Evolutionary conservation across 2,888 invertebrate genomes (phyloP).

Genomic region (Galerucella nymphaeae): DNA sequence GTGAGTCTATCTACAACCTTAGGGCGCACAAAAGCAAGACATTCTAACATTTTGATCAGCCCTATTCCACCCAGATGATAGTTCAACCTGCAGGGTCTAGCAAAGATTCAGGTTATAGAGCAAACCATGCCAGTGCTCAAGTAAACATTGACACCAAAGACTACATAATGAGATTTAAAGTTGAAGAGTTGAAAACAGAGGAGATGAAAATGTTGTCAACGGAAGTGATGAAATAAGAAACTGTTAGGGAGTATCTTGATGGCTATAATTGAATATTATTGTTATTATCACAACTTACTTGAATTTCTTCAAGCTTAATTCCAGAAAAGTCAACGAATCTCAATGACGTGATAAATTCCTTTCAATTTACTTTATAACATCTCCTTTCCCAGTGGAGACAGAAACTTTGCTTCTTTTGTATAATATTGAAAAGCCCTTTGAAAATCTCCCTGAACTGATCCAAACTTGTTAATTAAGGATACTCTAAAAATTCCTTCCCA

Average conservation of each 20-base stretch:
- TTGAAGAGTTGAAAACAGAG: no score
- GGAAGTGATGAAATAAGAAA: background rate
- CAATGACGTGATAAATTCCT: conserved; percentile 52
- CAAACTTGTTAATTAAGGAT: conserved; percentile 53
- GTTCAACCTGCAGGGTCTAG: no score
- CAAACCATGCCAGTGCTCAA: no score
- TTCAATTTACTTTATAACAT: conserved; percentile 55
- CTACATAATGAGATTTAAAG: no score
- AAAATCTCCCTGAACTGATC: conserved; percentile 45
- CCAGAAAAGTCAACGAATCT: conserved; percentile 52
- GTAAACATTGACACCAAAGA: no score
- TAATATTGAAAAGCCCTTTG: conserved; percentile 37
- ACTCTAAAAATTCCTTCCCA: conserved; percentile 41
- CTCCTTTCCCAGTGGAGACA: conserved; percentile 37
- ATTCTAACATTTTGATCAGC: no score
- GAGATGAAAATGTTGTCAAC: background rate
- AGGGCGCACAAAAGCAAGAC: no score
- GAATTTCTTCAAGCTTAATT: conserved; percentile 41
- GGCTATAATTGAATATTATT: background rate
- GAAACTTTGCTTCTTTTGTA: conserved; percentile 50
- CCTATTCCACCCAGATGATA: no score
- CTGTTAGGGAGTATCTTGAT: no score
- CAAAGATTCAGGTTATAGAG: no score
- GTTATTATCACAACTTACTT: background rate
- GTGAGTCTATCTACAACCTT: no score